Conservation (phyloP, 1,140 invertebrate genomes). For the Dufourea novaeangliae region DNA sequence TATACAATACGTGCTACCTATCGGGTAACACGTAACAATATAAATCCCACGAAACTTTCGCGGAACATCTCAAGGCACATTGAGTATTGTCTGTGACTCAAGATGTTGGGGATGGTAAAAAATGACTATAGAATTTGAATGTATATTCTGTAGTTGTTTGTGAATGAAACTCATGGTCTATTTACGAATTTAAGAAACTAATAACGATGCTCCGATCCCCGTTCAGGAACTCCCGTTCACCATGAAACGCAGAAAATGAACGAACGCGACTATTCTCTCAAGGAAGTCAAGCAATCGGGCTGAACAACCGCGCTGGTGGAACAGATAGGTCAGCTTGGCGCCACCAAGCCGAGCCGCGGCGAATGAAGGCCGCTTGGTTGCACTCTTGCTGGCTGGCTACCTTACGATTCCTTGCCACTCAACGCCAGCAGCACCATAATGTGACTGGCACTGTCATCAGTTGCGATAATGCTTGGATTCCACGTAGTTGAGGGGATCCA, state of each 20-base stretch:
- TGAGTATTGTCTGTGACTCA: too few relatives aligned
- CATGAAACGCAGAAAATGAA: constrained; percentile 28
- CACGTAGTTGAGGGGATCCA: not conserved
- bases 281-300: constrained; percentile 37
- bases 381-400: constrained; percentile 37
- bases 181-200: not conserved
- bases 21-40: too few relatives aligned
- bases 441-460: constrained; percentile 33
- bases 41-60: too few relatives aligned
- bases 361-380: constrained; percentile 68
- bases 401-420: constrained; percentile 31
- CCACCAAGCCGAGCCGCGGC: constrained; percentile 65
- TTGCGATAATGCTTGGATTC: constrained; percentile 30
- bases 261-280: constrained; percentile 2
- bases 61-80: too few relatives aligned
- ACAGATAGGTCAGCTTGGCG: constrained; percentile 76
- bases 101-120: too few relatives aligned
- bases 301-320: constrained; percentile 46
- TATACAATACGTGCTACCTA: too few relatives aligned
- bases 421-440: constrained; percentile 35
- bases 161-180: not conserved
- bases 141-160: too few relatives aligned
- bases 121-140: too few relatives aligned
- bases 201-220: not conserved
- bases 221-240: not conserved